A percentile compares a stretch with the other conserved stretches of the same genome.
phyloP scores from a whole-genome alignment of 2,113 vertebrate genomes.

The Ictalurus furcatus region DNA sequence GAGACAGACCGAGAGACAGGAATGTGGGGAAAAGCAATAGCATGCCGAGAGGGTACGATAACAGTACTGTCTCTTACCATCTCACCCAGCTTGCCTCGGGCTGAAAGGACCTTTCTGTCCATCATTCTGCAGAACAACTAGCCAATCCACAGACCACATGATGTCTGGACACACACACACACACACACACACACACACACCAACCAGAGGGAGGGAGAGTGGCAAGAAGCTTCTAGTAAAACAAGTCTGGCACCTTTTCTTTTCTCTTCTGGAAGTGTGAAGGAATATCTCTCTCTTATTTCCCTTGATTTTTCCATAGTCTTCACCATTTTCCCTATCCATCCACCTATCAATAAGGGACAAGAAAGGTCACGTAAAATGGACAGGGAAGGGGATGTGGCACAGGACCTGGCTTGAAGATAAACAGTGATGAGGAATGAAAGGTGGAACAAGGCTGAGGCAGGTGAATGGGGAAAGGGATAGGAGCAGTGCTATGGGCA shows the following conservation, averaged over 20 bases:
- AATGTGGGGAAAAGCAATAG: slow-evolving; percentile 27
- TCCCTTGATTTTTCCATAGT: neutral
- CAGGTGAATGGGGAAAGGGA: neutral
- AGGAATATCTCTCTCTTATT: slow-evolving; percentile 23
- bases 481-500: neutral
- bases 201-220: slow-evolving; percentile 26
- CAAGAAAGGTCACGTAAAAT: neutral
- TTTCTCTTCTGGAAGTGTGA: slow-evolving; percentile 35
- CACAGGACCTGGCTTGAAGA: neutral
- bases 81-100: slow-evolving; percentile 32
- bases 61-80: slow-evolving; percentile 48
- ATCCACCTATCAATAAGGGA: neutral
- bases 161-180: slow-evolving; percentile 32
- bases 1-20: neutral
- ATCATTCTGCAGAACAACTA: slow-evolving; percentile 27
- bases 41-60: slow-evolving; percentile 14
- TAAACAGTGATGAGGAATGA: neutral
- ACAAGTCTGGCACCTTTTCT: slow-evolving; percentile 48
- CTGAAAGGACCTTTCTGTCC: slow-evolving; percentile 45
- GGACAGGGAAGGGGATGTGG: neutral
- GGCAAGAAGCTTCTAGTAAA: slow-evolving; percentile 29
- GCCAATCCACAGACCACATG: slow-evolving; percentile 34
- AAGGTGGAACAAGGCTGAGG: neutral
- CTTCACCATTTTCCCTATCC: neutral
- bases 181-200: slow-evolving; percentile 46